A percentile compares a stretch with the other conserved stretches of the same genome.
phyloP scores from a whole-genome alignment of 2,888 invertebrate genomes.

The Crocallis elinguaria region DNA sequence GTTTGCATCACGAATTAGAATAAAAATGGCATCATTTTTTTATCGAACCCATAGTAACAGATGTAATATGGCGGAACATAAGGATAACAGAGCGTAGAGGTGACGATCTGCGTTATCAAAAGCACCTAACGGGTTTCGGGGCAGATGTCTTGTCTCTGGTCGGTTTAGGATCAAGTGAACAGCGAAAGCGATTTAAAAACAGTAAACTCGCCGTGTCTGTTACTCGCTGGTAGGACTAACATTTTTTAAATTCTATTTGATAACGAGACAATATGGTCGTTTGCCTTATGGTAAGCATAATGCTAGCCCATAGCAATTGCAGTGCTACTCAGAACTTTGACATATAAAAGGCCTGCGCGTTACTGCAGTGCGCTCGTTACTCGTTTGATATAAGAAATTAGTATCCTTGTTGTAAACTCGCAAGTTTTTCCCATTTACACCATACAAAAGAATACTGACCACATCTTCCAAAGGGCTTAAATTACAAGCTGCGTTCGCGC shows the following conservation, averaged over 20 bases:
- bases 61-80: constrained; percentile 38
- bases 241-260: too few relatives aligned
- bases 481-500: constrained; percentile 31
- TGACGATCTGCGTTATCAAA: constrained; percentile 50
- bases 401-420: neutral
- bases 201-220: too few relatives aligned
- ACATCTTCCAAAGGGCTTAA: constrained; percentile 22
- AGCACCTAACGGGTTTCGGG: constrained; percentile 63
- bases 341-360: too few relatives aligned
- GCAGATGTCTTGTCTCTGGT: constrained; percentile 60
- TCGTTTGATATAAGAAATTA: too few relatives aligned
- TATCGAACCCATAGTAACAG: constrained; percentile 21
- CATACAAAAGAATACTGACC: neutral
- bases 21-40: neutral
- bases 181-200: neutral
- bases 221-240: too few relatives aligned
- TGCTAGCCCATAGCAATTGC: too few relatives aligned
- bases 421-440: neutral
- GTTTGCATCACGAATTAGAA: too few relatives aligned
- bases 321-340: too few relatives aligned
- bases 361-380: too few relatives aligned
- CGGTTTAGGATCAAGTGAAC: constrained; percentile 26
- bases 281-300: too few relatives aligned
- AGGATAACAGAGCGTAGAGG: constrained; percentile 32
- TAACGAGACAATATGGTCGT: too few relatives aligned